phyloP scores from a whole-genome alignment of 2,113 vertebrate species.

The Nansenia antarctica region DNA sequence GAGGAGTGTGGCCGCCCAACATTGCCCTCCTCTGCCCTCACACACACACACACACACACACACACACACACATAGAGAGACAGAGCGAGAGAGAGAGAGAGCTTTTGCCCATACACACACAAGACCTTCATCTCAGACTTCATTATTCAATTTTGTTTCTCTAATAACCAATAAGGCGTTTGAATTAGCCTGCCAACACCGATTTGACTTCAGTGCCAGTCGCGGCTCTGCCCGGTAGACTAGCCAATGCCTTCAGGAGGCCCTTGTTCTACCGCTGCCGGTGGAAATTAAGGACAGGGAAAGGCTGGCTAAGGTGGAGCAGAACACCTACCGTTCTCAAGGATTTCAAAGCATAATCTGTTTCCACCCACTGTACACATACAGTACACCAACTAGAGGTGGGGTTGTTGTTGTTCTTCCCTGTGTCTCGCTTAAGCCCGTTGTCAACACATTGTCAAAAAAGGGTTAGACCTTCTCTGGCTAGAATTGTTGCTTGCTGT shows the following conservation, averaged over 20 bases:
- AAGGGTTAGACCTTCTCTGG: too few species aligned
- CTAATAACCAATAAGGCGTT: conserved; percentile 69
- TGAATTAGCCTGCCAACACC: conserved; percentile 77
- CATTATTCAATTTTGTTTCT: conserved; percentile 78
- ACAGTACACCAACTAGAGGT: too few species aligned
- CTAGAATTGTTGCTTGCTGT: too few species aligned
- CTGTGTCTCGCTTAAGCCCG: too few species aligned
- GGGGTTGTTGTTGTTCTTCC: too few species aligned
- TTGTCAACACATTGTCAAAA: too few species aligned
- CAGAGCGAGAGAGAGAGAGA: too few species aligned
- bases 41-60: conserved; percentile 14
- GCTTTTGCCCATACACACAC: conserved; percentile 24
- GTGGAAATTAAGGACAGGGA: background rate
- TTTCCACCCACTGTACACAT: too few species aligned
- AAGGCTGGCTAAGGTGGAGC: background rate
- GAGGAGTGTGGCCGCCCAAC: conserved; percentile 49
- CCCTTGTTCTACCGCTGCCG: background rate
- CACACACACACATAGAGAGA: too few species aligned
- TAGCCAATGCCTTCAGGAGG: conserved; percentile 34
- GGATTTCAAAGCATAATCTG: background rate
- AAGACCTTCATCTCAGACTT: conserved; percentile 47
- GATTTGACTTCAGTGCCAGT: conserved; percentile 62
- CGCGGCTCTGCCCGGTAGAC: too few species aligned
- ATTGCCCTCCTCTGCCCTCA: conserved; percentile 30
- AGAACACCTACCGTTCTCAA: background rate